These are phyloP conservation scores for Amazona guildingii DNA, from an alignment of 2,113 vertebrate genomes.

Conservation along the genomic window DNA sequence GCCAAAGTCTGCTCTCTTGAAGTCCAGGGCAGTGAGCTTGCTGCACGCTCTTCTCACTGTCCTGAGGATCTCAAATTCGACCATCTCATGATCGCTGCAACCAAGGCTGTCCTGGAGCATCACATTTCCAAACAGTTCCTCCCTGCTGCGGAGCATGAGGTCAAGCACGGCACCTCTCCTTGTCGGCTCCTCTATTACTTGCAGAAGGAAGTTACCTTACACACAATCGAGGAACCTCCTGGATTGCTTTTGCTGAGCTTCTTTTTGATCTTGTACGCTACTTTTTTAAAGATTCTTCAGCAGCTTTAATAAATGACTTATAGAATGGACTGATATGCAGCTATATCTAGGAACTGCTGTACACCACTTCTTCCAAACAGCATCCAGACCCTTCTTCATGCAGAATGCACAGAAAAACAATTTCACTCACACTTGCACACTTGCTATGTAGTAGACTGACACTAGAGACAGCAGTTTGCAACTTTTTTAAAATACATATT, in stretches of 20 bases:
- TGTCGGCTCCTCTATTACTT: too few species aligned
- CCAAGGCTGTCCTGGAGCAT: too few species aligned
- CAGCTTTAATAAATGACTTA: background rate
- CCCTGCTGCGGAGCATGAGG: too few species aligned
- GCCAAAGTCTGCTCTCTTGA: too few species aligned
- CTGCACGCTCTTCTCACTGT: too few species aligned
- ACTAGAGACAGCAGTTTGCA: background rate
- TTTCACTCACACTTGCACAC: background rate
- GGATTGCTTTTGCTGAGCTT: background rate
- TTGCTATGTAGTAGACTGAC: background rate
- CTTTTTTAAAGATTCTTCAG: background rate
- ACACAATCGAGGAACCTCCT: too few species aligned
- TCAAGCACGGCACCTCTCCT: too few species aligned
- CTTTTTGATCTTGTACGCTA: background rate
- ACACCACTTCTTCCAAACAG: background rate
- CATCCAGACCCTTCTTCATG: background rate
- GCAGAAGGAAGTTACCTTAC: too few species aligned
- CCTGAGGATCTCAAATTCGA: too few species aligned
- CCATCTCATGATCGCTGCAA: too few species aligned
- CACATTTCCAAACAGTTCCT: too few species aligned
- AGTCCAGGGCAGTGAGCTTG: too few species aligned
- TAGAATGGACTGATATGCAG: background rate
- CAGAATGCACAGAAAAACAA: background rate
- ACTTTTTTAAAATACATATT: background rate
- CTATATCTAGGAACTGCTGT: background rate